Conservation (phyloP, 2,888 invertebrate genomes). For the Yponomeuta malinellus region DNA sequence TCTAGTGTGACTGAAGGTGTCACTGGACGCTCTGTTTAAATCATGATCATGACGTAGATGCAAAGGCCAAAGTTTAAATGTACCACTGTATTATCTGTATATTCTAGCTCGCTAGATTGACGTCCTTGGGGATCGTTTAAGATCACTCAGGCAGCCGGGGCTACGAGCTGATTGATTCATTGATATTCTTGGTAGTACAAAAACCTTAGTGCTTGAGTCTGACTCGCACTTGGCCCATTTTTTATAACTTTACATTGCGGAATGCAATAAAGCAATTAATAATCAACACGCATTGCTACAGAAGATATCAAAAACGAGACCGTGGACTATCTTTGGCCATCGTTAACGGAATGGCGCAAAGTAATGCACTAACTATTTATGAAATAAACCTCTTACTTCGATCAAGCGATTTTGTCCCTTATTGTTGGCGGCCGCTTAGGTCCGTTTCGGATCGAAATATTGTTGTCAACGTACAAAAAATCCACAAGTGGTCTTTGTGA, state of each 20-base stretch:
- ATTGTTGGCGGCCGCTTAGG: not conserved
- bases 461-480: not conserved
- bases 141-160: too few species aligned
- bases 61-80: too few species aligned
- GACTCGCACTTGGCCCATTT: too few species aligned
- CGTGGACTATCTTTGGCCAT: not conserved
- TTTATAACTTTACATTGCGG: not conserved
- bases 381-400: not conserved
- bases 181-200: too few species aligned
- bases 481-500: not conserved
- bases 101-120: too few species aligned
- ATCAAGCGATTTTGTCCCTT: not conserved
- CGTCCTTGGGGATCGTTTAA: too few species aligned
- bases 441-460: not conserved
- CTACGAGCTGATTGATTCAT: too few species aligned
- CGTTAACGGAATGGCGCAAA: conserved; percentile 5
- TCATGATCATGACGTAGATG: too few species aligned
- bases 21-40: too few species aligned
- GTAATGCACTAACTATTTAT: conserved; percentile 3
- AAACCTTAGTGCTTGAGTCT: too few species aligned
- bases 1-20: too few species aligned
- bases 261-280: conserved; percentile 7
- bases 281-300: not conserved
- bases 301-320: conserved; percentile 3
- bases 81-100: too few species aligned